phyloP scores from a whole-genome alignment of 1,140 invertebrate species.

The Drosophila willistoni region DNA sequence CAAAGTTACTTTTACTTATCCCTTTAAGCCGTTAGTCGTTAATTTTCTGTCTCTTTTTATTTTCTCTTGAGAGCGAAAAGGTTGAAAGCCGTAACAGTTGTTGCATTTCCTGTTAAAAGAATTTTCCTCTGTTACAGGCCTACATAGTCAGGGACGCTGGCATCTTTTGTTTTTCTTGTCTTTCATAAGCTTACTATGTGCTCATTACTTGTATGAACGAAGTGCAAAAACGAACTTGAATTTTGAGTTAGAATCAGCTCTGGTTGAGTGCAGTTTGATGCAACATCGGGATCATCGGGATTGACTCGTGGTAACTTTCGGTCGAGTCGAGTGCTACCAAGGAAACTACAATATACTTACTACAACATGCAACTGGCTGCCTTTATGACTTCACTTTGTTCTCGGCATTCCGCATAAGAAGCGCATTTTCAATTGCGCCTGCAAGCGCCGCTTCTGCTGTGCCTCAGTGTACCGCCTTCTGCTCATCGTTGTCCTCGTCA shows the following conservation, averaged over 20 bases:
- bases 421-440: slow-evolving; percentile 60
- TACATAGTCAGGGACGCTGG: not conserved
- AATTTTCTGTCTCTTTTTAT: not conserved
- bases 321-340: slow-evolving; percentile 70
- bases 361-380: slow-evolving; percentile 14
- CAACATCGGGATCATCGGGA: slow-evolving; percentile 2
- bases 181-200: not conserved
- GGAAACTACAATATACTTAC: slow-evolving; percentile 44
- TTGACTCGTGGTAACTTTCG: not conserved
- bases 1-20: slow-evolving; percentile 3
- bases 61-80: slow-evolving; percentile 1
- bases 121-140: slow-evolving; percentile 3
- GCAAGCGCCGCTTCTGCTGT: slow-evolving; percentile 58
- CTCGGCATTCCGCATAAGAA: slow-evolving; percentile 65
- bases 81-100: not conserved
- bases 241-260: slow-evolving; percentile 21
- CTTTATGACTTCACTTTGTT: slow-evolving; percentile 37
- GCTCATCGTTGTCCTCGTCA: slow-evolving; percentile 14
- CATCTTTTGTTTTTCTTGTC: not conserved
- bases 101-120: slow-evolving; percentile 18
- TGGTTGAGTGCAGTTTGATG: slow-evolving; percentile 21
- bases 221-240: slow-evolving; percentile 8
- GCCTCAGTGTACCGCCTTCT: slow-evolving; percentile 38
- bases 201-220: slow-evolving; percentile 6
- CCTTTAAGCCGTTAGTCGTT: not conserved